Conservation (phyloP, 2,888 invertebrate genomes). For the Melieria crassipennis region DNA sequence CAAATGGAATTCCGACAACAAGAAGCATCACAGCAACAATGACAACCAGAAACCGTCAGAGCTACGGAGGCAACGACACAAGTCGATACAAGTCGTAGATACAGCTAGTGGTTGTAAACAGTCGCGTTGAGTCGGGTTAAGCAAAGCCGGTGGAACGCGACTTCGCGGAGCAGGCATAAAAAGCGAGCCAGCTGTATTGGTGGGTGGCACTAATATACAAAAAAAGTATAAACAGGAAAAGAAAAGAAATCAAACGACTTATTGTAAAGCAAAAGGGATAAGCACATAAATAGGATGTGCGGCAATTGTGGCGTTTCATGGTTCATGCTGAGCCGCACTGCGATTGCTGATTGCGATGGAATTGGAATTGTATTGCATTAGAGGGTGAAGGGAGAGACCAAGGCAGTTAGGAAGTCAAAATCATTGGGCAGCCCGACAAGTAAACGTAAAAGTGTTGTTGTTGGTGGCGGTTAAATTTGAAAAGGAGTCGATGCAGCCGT, state of each 20-base stretch:
- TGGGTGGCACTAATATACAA: neutral
- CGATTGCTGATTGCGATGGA: constrained; percentile 16
- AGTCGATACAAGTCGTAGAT: no score
- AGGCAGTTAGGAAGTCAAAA: no score
- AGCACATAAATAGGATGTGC: neutral
- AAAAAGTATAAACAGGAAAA: neutral
- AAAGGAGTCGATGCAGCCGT: no score
- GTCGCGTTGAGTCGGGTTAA: no score
- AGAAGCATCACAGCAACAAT: constrained; percentile 14
- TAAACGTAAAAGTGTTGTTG: no score
- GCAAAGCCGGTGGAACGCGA: no score
- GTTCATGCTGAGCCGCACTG: neutral
- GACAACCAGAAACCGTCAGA: neutral
- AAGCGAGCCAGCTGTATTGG: no score
- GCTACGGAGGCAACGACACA: neutral
- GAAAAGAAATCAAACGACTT: neutral
- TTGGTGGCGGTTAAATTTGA: no score
- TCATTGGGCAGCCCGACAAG: no score
- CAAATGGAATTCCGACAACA: constrained; percentile 17
- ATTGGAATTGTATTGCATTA: constrained; percentile 9
- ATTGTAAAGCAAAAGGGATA: neutral
- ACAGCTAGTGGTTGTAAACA: no score
- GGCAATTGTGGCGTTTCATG: neutral
- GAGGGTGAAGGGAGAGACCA: no score
- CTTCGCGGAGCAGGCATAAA: no score